phyloP scores from a whole-genome alignment of 2,888 invertebrate genomes.

The Chelonus formosanus region DNA sequence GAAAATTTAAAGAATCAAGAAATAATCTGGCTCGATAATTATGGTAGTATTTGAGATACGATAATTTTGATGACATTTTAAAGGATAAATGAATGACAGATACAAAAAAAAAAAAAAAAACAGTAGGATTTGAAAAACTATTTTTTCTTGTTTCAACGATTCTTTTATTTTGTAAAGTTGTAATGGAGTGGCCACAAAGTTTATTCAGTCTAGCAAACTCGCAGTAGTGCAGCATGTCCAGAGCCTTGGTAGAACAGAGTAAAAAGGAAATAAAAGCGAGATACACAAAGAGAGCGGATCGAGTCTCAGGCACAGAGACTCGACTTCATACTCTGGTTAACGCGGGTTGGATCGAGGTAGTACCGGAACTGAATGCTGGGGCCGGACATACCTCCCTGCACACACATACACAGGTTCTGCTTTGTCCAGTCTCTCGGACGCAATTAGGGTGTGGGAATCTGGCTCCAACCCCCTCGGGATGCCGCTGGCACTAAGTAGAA shows the following conservation, averaged over 20 bases:
- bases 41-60: not conserved
- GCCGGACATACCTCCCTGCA: slow-evolving; percentile 44
- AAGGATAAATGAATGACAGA: not conserved
- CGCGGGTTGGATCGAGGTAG: slow-evolving; percentile 29
- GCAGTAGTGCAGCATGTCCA: slow-evolving; percentile 64
- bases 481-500: slow-evolving; percentile 62
- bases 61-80: not conserved
- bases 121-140: not conserved
- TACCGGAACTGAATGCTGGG: slow-evolving; percentile 60
- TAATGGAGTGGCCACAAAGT: slow-evolving; percentile 57
- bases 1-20: not conserved
- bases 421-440: slow-evolving; percentile 65
- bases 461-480: slow-evolving; percentile 57
- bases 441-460: slow-evolving; percentile 63
- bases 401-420: slow-evolving; percentile 60
- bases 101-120: not conserved
- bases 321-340: slow-evolving; percentile 14
- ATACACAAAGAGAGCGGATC: slow-evolving; percentile 1
- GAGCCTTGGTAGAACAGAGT: slow-evolving; percentile 54
- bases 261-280: slow-evolving; percentile 48
- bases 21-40: no score
- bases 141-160: slow-evolving; percentile 21
- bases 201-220: slow-evolving; percentile 65
- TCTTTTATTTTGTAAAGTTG: slow-evolving; percentile 46
- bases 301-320: slow-evolving; percentile 14